Evolutionary conservation across 2,888 invertebrate species (phyloP), one percentile per base, ranked within the genome.

Genomic region (Arge pagana): DNA sequence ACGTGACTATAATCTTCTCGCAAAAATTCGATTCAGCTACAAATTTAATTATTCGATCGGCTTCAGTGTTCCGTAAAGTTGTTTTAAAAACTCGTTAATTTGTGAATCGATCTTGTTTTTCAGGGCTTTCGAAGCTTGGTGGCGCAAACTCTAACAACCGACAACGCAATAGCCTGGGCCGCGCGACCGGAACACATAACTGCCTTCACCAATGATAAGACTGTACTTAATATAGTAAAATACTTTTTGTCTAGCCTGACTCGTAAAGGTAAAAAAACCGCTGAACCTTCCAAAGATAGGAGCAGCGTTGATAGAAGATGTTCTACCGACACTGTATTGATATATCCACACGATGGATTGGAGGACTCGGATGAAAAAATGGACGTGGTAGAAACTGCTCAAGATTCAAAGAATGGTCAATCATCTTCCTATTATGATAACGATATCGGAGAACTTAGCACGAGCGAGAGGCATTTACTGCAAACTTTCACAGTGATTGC

Each of bases 61-160:
- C 11, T 23, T 21, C 2, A 15, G 4, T 21, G 3, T 1, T 7
- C 4, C 2, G 7, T 4, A 26, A 41, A 26, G n/a, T n/a, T n/a
- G n/a, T n/a, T n/a, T n/a, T n/a, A n/a, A n/a, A n/a, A n/a, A n/a
- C n/a, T n/a, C 7, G 28, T 8, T n/a, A 28, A n/a, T 8, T 28
- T 8, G 7, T 28, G 8, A 28, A 7, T 7, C 28, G 28, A 28
- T 8, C 7, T 28, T 45, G 10, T n/a, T 48, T 16, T 50, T 2
- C 80, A 85, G 64, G 90, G 92, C 2, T 86, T 88, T 68, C 85
- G 87, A 68, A 89, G 89, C 59, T 81, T 92, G 49, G 78, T 92
- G 42, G 90, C 91, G 0, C 87, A 89, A 65, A 87, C 89, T 0
- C 74, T 92, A n/a, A 91, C 91, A 0, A 83, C 88, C 23, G 89